phyloP scores from a whole-genome alignment of 2,113 vertebrate genomes.

The Cichladusa arquata region DNA sequence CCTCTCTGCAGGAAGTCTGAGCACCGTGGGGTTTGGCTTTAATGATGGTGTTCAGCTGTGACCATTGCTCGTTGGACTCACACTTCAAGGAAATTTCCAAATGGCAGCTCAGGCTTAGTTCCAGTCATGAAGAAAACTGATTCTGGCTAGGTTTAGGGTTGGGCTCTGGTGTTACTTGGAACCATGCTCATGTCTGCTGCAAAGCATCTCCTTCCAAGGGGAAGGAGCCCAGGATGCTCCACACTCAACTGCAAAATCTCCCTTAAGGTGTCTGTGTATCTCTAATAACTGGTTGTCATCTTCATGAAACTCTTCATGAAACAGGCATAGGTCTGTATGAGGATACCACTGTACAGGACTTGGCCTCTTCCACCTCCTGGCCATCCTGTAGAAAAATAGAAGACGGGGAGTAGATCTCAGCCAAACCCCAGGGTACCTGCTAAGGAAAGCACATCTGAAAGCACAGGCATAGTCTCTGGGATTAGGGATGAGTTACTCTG shows the following conservation, averaged over 20 bases:
- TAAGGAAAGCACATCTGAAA: neutral
- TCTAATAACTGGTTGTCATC: neutral
- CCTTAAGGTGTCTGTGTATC: rapidly evolving
- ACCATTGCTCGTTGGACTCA: rapidly evolving
- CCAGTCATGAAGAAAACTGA: neutral
- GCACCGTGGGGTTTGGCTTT: neutral
- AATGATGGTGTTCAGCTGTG: neutral
- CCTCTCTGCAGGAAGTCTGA: neutral
- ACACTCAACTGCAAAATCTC: neutral
- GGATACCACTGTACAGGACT: rapidly evolving
- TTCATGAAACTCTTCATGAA: neutral
- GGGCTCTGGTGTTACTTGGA: neutral
- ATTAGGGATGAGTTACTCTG: neutral
- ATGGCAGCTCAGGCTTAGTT: rapidly evolving
- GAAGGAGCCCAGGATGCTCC: neutral
- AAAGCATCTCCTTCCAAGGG: neutral
- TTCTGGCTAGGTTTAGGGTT: neutral
- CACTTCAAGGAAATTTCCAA: neutral
- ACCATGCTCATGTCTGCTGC: rapidly evolving
- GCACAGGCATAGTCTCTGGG: neutral
- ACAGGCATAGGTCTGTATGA: neutral
- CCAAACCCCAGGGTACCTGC: neutral
- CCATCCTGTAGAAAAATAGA: neutral
- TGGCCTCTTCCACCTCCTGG: neutral
- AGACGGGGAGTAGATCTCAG: neutral